These are phyloP conservation scores for Micrastur ruficollis DNA, from an alignment of 2,797 vertebrate species.

Conservation along the genomic window DNA sequence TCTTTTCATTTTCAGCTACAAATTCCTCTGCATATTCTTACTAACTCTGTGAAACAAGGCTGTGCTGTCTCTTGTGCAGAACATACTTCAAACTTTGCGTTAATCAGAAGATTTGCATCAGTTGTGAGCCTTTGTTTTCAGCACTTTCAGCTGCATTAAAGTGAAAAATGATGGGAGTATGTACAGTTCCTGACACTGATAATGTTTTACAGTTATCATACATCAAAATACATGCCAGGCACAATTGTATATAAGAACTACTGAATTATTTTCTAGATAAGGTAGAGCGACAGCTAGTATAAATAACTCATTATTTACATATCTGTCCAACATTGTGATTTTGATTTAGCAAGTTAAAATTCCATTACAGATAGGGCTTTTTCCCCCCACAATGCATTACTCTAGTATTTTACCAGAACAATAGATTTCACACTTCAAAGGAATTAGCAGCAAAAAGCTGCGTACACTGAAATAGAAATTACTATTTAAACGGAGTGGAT, in stretches of 20 bases:
- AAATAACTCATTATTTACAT: slow-evolving; percentile 67
- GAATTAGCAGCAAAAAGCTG: slow-evolving; percentile 57
- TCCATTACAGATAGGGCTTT: neutral
- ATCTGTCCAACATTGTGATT: slow-evolving; percentile 12
- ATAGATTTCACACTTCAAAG: slow-evolving; percentile 48
- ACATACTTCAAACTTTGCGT: neutral
- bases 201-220: slow-evolving; percentile 66
- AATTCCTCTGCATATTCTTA: neutral
- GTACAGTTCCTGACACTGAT: slow-evolving; percentile 57
- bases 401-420: slow-evolving; percentile 35
- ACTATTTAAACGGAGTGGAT: slow-evolving; percentile 5
- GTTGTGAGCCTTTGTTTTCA: slow-evolving; percentile 15
- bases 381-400: neutral
- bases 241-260: slow-evolving; percentile 24
- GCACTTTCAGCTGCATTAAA: slow-evolving; percentile 59
- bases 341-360: slow-evolving; percentile 50
- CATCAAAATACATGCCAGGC: slow-evolving; percentile 43
- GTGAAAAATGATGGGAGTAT: slow-evolving; percentile 39
- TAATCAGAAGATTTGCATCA: slow-evolving; percentile 53
- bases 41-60: neutral
- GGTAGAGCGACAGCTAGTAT: slow-evolving; percentile 54
- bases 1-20: slow-evolving; percentile 32
- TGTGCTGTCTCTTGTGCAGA: neutral
- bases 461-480: slow-evolving; percentile 22
- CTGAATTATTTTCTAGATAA: slow-evolving; percentile 55